These are phyloP conservation scores for Chauna torquata DNA, from an alignment of 2,113 vertebrate genomes.

Conservation along the genomic window DNA sequence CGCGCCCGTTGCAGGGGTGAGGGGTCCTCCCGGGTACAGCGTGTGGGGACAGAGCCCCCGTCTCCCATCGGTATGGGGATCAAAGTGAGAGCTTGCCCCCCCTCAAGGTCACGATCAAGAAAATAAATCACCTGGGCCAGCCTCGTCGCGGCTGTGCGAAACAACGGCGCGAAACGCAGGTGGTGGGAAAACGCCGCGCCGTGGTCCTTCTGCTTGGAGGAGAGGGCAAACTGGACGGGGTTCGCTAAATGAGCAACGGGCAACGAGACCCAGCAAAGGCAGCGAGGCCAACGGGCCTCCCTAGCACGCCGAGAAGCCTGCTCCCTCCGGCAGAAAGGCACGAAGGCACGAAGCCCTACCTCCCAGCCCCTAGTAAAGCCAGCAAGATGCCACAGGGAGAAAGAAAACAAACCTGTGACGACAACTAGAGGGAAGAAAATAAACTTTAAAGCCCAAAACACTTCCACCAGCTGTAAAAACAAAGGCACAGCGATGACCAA, in stretches of 20 bases:
- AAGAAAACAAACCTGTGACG: constrained; percentile 61
- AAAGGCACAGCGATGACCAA: constrained; percentile 41
- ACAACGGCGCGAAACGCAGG: rapidly evolving
- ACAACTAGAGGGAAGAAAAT: constrained; percentile 63
- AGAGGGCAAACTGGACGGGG: not conserved
- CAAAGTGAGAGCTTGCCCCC: not conserved
- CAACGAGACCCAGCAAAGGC: not conserved
- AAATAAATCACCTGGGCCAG: not conserved
- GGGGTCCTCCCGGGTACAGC: no score
- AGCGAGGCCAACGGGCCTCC: not conserved
- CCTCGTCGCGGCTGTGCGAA: not conserved
- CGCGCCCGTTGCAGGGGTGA: not conserved
- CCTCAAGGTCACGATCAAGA: not conserved
- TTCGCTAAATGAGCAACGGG: not conserved
- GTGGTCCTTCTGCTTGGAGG: not conserved
- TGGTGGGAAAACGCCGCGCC: not conserved
- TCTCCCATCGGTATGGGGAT: not conserved
- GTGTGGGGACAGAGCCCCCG: not conserved
- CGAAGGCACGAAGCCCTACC: not conserved
- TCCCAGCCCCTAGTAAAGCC: not conserved
- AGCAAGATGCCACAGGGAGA: constrained; percentile 47
- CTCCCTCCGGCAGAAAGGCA: not conserved
- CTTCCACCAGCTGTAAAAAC: constrained; percentile 73
- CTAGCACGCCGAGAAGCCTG: rapidly evolving
- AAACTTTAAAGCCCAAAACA: constrained; percentile 61